phyloP scores from a whole-genome alignment of 2,797 vertebrate genomes.

The Anas acuta region DNA sequence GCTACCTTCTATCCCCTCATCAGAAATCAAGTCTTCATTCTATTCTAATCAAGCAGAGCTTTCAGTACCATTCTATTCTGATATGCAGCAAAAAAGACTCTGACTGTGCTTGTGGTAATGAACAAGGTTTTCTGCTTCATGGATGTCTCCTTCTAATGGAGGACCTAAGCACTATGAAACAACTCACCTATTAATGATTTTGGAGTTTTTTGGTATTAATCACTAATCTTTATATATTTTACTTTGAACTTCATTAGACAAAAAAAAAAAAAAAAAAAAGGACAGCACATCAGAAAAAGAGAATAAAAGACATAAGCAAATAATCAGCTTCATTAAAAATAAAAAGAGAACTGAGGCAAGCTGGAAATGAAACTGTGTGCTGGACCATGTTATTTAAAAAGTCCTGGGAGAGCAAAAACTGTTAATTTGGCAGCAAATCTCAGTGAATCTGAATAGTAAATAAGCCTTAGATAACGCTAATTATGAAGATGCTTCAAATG shows the following conservation, averaged over 20 bases:
- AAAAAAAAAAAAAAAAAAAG: neutral
- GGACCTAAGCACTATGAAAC: neutral
- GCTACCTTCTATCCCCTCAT: neutral
- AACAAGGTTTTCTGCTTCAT: neutral
- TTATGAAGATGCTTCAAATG: conserved; percentile 69
- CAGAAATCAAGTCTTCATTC: neutral
- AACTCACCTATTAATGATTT: neutral
- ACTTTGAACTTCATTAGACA: neutral
- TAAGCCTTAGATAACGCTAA: conserved; percentile 75
- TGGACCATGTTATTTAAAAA: conserved; percentile 48
- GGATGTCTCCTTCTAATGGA: neutral
- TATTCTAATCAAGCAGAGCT: neutral
- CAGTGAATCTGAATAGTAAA: conserved; percentile 72
- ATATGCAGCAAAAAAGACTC: neutral
- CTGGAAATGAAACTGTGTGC: conserved; percentile 48
- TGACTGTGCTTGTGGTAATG: neutral
- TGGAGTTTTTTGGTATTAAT: conserved; percentile 24
- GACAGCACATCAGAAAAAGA: neutral
- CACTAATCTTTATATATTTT: neutral
- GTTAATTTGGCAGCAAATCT: conserved; percentile 49
- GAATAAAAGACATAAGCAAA: conserved; percentile 11
- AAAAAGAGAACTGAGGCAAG: neutral
- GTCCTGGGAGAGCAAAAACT: conserved; percentile 38
- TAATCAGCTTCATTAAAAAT: conserved; percentile 27
- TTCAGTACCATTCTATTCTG: neutral